Evolutionary conservation across 2,797 vertebrate genomes (phyloP).

Genomic region (Onychomys leucogaster): DNA sequence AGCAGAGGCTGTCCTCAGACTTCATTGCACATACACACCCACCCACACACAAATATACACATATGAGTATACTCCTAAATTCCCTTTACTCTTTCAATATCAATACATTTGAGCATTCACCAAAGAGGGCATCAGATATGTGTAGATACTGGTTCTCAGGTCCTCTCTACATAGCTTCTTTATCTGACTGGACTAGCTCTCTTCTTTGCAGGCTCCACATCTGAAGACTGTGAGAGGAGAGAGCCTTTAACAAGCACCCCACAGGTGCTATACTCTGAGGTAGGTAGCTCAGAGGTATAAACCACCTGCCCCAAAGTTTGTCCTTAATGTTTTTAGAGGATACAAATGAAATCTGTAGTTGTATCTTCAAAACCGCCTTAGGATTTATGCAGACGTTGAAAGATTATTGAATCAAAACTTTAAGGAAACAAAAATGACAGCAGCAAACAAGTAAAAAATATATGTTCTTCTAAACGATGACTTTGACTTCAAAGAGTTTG

Average conservation of each 20-base stretch:
- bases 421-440: constrained; percentile 56
- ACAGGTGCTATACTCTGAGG: not conserved
- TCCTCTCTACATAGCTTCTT: not conserved
- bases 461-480: constrained; percentile 70
- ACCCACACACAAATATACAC: no score
- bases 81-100: not conserved
- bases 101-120: not conserved
- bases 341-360: constrained; percentile 21
- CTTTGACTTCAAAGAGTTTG: constrained; percentile 75
- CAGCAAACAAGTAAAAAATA: constrained; percentile 68
- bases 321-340: not conserved
- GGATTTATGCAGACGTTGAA: constrained; percentile 41
- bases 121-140: not conserved
- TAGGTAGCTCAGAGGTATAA: not conserved
- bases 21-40: not conserved
- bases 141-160: not conserved
- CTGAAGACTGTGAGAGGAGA: not conserved
- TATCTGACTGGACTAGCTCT: not conserved
- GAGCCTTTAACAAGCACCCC: not conserved
- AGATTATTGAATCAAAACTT: constrained; percentile 63
- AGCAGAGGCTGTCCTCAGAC: not conserved
- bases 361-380: constrained; percentile 36
- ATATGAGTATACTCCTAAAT: not conserved
- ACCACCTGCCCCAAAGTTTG: not conserved
- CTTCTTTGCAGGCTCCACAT: not conserved